Evolutionary conservation across 2,888 invertebrate genomes (phyloP).

Genomic region (Tinea trinotella): DNA sequence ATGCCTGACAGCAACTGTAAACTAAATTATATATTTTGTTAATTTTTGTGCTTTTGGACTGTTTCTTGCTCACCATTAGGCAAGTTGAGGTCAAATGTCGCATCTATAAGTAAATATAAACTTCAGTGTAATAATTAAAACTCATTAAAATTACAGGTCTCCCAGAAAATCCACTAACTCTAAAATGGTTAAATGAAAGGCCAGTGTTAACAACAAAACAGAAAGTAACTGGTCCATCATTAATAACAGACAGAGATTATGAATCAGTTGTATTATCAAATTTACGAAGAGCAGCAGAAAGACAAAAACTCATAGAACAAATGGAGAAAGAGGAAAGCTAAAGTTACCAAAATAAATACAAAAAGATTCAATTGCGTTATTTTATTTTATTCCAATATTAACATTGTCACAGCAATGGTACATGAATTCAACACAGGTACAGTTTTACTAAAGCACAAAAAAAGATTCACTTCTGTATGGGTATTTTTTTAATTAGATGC

Average conservation of each 20-base stretch:
- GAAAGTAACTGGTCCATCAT: constrained; percentile 38
- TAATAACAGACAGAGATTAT: constrained; percentile 79
- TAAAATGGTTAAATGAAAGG: constrained; percentile 78
- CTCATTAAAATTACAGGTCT: too few species aligned
- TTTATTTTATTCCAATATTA: neutral
- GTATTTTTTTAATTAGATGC: too few species aligned
- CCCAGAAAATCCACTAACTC: constrained; percentile 77
- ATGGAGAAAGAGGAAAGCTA: constrained; percentile 73
- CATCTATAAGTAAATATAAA: too few species aligned
- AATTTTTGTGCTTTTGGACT: too few species aligned
- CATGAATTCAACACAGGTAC: neutral
- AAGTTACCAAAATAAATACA: constrained; percentile 17
- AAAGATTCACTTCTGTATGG: too few species aligned
- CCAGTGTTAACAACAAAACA: constrained; percentile 53
- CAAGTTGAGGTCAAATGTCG: too few species aligned
- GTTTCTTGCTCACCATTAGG: too few species aligned
- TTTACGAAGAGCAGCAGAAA: constrained; percentile 88
- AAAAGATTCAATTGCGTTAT: too few species aligned
- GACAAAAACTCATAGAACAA: constrained; percentile 81
- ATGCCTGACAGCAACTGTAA: too few species aligned
- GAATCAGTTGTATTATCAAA: constrained; percentile 86
- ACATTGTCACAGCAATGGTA: neutral
- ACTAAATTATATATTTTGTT: too few species aligned
- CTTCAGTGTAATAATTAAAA: too few species aligned
- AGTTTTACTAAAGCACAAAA: neutral